These are phyloP conservation scores for Bathynomus jamesi DNA, from an alignment of 1,140 invertebrate genomes.

Conservation along the genomic window DNA sequence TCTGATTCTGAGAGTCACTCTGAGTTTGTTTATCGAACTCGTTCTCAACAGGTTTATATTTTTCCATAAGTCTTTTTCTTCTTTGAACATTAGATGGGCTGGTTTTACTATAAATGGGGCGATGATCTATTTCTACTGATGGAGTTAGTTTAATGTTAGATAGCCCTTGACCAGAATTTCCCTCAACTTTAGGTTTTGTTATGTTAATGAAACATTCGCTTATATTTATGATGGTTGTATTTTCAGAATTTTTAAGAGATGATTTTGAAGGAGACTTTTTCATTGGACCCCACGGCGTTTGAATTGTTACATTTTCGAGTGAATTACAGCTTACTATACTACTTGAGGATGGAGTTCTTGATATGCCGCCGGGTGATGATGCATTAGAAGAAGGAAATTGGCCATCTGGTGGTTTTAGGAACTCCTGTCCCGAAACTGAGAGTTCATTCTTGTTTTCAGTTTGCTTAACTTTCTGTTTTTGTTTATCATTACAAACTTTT, in stretches of 20 bases:
- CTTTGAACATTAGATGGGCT: not conserved
- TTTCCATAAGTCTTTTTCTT: not conserved
- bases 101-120: not conserved
- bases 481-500: too few relatives aligned
- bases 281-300: conserved; percentile 9
- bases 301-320: conserved; percentile 7
- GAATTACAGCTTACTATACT: not conserved
- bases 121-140: not conserved
- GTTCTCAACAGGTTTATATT: not conserved
- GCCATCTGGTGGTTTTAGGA: not conserved
- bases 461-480: not conserved
- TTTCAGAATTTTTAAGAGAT: not conserved
- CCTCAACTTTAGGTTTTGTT: not conserved
- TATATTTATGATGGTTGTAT: not conserved
- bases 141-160: not conserved
- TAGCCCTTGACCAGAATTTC: not conserved
- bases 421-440: not conserved
- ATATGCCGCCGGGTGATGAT: not conserved
- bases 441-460: not conserved
- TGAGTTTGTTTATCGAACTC: not conserved
- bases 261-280: conserved; percentile 4
- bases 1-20: too few relatives aligned
- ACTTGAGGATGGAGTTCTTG: not conserved
- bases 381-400: too few relatives aligned
- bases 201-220: not conserved